A percentile compares a stretch with the other conserved stretches of the same genome.
Evolutionary conservation across 1,140 invertebrate genomes (phyloP).

Genomic region (Subanguina moxae): DNA sequence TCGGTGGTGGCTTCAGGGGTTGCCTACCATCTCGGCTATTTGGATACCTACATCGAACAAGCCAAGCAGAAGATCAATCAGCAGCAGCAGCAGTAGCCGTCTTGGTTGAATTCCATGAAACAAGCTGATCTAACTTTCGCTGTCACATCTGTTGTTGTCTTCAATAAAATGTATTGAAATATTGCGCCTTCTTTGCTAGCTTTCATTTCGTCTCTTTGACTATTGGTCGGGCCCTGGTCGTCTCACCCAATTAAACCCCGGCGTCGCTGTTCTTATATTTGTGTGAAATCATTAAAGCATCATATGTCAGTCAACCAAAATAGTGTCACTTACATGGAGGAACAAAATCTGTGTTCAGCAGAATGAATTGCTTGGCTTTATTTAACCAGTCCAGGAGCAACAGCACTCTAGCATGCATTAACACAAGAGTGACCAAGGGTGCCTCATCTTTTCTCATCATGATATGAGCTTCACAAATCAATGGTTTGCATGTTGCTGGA

Average conservation of each 20-base stretch:
- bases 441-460: conserved; percentile 51
- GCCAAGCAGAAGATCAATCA: conserved; percentile 12
- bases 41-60: conserved; percentile 11
- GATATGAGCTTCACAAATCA: conserved; percentile 52
- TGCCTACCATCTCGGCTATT: conserved; percentile 15
- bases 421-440: conserved; percentile 71
- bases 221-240: too few relatives aligned
- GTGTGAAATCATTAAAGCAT: too few relatives aligned
- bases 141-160: not conserved
- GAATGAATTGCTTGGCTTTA: conserved; percentile 75
- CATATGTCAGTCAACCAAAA: not conserved
- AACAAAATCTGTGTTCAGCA: conserved; percentile 57
- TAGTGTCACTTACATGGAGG: conserved; percentile 50
- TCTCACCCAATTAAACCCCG: too few relatives aligned
- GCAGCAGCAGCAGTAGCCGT: not conserved
- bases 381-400: conserved; percentile 90
- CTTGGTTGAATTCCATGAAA: not conserved
- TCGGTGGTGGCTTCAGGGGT: not conserved
- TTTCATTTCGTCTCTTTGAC: too few relatives aligned
- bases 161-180: not conserved
- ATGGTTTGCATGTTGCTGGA: conserved; percentile 2
- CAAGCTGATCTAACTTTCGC: conserved; percentile 9
- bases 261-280: too few relatives aligned
- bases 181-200: too few relatives aligned
- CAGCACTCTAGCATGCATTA: conserved; percentile 92